Evolutionary conservation across 92 coral and sea anemone genomes (phyloP).

Genomic region (Heteractis magnifica): DNA sequence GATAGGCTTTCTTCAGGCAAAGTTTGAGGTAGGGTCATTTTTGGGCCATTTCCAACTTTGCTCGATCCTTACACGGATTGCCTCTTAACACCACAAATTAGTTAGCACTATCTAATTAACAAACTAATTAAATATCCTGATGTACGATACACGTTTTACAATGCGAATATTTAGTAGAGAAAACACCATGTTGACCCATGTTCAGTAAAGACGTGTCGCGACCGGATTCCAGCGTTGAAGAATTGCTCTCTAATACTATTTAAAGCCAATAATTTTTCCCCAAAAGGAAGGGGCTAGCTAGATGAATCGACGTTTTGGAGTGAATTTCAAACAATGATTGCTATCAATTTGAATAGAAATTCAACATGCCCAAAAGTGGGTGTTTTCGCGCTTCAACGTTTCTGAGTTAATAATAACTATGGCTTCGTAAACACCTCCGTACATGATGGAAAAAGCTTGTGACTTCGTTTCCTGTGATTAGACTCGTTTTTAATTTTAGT

Average conservation of each 20-base stretch:
- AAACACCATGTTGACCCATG: not conserved
- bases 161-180: not conserved
- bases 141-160: not conserved
- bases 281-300: not conserved
- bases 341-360: not conserved
- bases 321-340: not conserved
- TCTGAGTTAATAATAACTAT: not conserved
- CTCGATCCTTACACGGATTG: no score
- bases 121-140: not conserved
- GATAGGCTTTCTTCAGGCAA: no score
- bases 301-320: not conserved
- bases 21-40: no score
- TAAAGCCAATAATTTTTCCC: not conserved
- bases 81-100: not conserved
- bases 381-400: not conserved
- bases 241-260: not conserved
- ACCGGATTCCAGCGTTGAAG: not conserved
- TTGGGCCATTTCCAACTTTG: no score
- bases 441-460: constrained; percentile 5
- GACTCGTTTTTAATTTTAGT: constrained; percentile 10
- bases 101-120: not conserved
- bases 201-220: not conserved
- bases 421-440: not conserved
- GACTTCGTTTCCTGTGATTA: constrained; percentile 12
- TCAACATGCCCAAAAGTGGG: not conserved